Percentiles rank a stretch among this genome's conserved stretches.
These are phyloP conservation scores for Otus sunia DNA, from an alignment of 2,113 vertebrate species.

Conservation along the genomic window DNA sequence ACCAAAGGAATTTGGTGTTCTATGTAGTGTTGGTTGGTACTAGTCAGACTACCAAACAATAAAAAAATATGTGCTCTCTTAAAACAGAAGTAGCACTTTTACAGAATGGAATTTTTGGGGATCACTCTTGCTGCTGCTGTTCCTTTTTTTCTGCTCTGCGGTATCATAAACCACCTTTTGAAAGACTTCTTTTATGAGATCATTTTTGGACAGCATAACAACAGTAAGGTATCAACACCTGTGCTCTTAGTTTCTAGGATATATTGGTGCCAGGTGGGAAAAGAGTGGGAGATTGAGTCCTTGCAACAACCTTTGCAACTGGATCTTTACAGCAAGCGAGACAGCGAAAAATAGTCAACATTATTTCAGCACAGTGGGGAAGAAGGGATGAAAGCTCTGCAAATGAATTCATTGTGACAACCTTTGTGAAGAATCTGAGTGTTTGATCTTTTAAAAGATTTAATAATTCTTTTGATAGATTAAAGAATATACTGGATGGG, in stretches of 20 bases:
- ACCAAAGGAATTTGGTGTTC: neutral
- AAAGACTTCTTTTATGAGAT: neutral
- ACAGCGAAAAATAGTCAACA: slow-evolving; percentile 36
- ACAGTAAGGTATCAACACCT: neutral
- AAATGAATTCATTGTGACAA: slow-evolving; percentile 69
- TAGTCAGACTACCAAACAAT: neutral
- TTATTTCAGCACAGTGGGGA: slow-evolving; percentile 62
- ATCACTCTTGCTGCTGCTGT: rapidly evolving
- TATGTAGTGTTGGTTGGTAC: neutral
- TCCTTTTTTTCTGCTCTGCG: neutral
- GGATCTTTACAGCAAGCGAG: neutral
- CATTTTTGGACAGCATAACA: neutral
- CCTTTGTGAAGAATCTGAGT: slow-evolving; percentile 62
- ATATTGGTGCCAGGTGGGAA: slow-evolving; percentile 12
- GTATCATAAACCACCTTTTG: neutral
- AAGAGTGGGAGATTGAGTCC: neutral
- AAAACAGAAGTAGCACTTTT: neutral
- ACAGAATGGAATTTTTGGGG: neutral
- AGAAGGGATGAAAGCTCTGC: slow-evolving; percentile 63
- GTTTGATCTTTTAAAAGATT: slow-evolving; percentile 74
- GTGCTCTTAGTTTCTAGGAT: neutral
- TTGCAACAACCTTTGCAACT: slow-evolving; percentile 11
- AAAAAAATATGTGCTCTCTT: neutral
- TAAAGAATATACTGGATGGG: slow-evolving; percentile 52
- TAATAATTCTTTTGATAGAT: slow-evolving; percentile 73